Evolutionary conservation across 2,888 invertebrate species (phyloP).

Genomic region (Mallateleia sp.): DNA sequence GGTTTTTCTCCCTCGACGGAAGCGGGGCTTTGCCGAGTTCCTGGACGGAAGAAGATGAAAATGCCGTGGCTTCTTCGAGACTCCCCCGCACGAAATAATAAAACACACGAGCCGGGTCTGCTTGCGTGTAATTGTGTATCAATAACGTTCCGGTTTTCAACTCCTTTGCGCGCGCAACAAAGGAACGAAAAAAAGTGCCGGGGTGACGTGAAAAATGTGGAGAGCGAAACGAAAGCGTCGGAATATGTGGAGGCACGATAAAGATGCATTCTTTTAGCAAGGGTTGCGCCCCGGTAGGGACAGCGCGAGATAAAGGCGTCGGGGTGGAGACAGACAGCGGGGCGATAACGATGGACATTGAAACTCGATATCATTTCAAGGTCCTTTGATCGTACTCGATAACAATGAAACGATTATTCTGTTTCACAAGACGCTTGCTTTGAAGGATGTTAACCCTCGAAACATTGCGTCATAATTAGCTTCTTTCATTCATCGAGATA

Average conservation of each 20-base stretch:
- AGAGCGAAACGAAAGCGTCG: constrained; percentile 29
- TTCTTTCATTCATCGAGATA: constrained; percentile 2
- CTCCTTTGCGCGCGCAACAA: constrained; percentile 79
- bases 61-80: constrained; percentile 37
- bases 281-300: constrained; percentile 59
- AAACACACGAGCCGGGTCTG: constrained; percentile 11
- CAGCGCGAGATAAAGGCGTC: constrained; percentile 48
- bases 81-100: constrained; percentile 18
- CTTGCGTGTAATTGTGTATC: constrained; percentile 64
- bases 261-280: constrained; percentile 45
- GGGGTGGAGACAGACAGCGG: constrained; percentile 10
- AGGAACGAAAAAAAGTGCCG: constrained; percentile 67
- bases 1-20: constrained; percentile 77
- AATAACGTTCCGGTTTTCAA: constrained; percentile 79
- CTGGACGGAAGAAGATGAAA: constrained; percentile 57
- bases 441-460: constrained; percentile 12
- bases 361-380: constrained; percentile 51
- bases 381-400: constrained; percentile 33
- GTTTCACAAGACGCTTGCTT: constrained; percentile 14
- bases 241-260: constrained; percentile 32
- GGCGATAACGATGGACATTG: constrained; percentile 47
- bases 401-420: constrained; percentile 1
- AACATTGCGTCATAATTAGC: constrained; percentile 13
- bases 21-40: constrained; percentile 63
- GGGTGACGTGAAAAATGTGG: constrained; percentile 49